Base-by-base conservation (phyloP, 2,113 vertebrate genomes). In the Scomber japonicus region DNA sequence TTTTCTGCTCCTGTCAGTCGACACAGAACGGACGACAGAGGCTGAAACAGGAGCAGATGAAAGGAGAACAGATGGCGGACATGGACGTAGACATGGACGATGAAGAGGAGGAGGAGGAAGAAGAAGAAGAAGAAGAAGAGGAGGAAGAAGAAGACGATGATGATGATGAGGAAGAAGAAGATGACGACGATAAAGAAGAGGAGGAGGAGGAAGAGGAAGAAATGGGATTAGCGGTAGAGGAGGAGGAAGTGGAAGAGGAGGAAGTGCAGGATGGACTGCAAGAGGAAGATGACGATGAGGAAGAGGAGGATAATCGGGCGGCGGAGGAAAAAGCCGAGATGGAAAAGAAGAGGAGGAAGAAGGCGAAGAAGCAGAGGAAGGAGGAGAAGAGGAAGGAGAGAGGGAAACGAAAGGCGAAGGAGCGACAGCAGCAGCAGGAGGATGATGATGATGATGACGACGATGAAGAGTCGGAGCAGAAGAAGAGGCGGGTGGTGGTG, bases 401-500 rank as follows among this genome's bases (percentile, higher is more conserved):
- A 19, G 61, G 35, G n/a, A 67, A 68, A 40, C 35, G 35, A 40
- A 40, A 40, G 46, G 46, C 1, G 3, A 62, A 24, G 21, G 64
- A 75, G 48, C 14, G 49, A 15, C 6, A 45, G 66, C 45, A 59
- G 13, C 53, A 70, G 21, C 27, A 75, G 11, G 79, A 77, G 4
- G 55, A 63, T 2, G 51, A 63, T 0, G 82, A 69, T 0, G 62
- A 54, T 0, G 72, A 66, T 0, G 88, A 84, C 0, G 75, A 84
- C 0, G 85, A 88, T 0, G 88, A 89, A 0, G 85, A 17, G 13
- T 65, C 51, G 0, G 82, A 78, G 74, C 50, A 83, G 69, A 92
- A 92, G 80, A 93, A 89, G 85, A 89, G 79, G 50, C 64, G 83
- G 71, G 92, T 93, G 54, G 89, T 93, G 71, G 92, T 92, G 77